phyloP scores from a whole-genome alignment of 1,140 invertebrate species.

The Micrasema longulum region DNA sequence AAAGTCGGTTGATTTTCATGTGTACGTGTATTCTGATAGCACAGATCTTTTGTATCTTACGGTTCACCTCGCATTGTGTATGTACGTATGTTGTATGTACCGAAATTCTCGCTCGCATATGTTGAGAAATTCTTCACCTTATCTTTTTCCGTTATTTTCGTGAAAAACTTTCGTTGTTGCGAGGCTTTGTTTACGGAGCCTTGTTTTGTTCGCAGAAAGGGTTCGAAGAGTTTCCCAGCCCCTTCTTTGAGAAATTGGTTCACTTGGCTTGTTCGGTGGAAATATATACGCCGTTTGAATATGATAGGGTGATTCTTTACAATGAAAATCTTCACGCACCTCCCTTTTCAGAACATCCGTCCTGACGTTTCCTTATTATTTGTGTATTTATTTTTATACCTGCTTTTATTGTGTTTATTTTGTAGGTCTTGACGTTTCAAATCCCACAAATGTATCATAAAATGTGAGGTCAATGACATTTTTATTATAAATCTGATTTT shows the following conservation, averaged over 20 bases:
- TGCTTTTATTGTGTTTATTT: constrained; percentile 27
- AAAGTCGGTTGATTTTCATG: constrained; percentile 18
- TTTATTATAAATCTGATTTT: too few relatives aligned
- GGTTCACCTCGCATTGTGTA: constrained; percentile 22
- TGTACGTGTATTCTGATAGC: constrained; percentile 21
- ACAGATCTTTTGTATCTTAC: background rate
- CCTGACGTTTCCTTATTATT: constrained; percentile 24
- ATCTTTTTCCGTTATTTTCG: constrained; percentile 32
- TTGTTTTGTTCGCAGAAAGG: constrained; percentile 26
- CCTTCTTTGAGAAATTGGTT: constrained; percentile 39
- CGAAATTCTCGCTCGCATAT: background rate
- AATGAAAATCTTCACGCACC: constrained; percentile 23
- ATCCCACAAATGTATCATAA: too few relatives aligned
- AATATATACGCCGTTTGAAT: constrained; percentile 36
- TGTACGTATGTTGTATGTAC: background rate
- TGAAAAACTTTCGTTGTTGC: constrained; percentile 14
- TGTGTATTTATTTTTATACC: constrained; percentile 34
- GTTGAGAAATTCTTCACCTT: constrained; percentile 15
- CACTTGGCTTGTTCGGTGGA: constrained; percentile 29
- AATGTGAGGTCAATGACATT: too few relatives aligned
- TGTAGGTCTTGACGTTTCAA: background rate
- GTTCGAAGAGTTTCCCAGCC: background rate
- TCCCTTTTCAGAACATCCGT: constrained; percentile 8
- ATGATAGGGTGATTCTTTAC: constrained; percentile 36
- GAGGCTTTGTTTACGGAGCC: constrained; percentile 29